Base-by-base conservation (phyloP, 1,140 invertebrate species). In the Bombyx mandarina region DNA sequence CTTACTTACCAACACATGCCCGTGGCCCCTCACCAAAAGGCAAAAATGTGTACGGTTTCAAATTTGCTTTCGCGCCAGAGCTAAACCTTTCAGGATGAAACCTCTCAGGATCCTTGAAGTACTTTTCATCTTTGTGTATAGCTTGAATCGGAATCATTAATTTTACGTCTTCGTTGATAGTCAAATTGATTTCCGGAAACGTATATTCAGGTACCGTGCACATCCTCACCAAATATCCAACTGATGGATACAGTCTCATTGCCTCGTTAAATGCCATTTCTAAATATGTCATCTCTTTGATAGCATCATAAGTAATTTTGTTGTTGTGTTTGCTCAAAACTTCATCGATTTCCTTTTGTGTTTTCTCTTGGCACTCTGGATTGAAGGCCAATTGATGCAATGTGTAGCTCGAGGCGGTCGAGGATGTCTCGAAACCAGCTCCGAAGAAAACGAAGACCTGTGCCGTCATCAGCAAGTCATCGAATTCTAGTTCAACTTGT, bases 311-410 rank as follows among this genome's bases (percentile, higher is more conserved):
- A 0, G 73, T 82, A n/a, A 89, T 5, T 52, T 83, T 65, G 10
- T 81, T 84, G 43, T 81, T 58, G 49, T 88, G 58, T 57, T 77
- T 69, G 10, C 68, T 54, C 50, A 86, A 43, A 5, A 73, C 62
- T 35, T 6, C 45, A 43, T 75, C 73, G 3, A 76, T 68, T 63
- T 76, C 66, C 43, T 57, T 49, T 45, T 62, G 64, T 26, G 69
- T 59, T 64, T 74, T 74, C n/a, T 90, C 73, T 64, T 91, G 90
- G 22, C 82, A 66, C 6, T 89, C 82, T 1, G 79, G 89, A 73
- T 91, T 73, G 54, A 85, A 70, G 7, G 90, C 90, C 46, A 92
- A 68, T 57, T 83, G 73, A 61, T 90, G 89, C 6, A 86, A 64
- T 10, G 82, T 70, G 61, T 85, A 89, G 45, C 88, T 73, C 5